These are phyloP conservation scores for Mesorhabditis spiculigera DNA, from an alignment of 2,888 invertebrate genomes.

Conservation along the genomic window DNA sequence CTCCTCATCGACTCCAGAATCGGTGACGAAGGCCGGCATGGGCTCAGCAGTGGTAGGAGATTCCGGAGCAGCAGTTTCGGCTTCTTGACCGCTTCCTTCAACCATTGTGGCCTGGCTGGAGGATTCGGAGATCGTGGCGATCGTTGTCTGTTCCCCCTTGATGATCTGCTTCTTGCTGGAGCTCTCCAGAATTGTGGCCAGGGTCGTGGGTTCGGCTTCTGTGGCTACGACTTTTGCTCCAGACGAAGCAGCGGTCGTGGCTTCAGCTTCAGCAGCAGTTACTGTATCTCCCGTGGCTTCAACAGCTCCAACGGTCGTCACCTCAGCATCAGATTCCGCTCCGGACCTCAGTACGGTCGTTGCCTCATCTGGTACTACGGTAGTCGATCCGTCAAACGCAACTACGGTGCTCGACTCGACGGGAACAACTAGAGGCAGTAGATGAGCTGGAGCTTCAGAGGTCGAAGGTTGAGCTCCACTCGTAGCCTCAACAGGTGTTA, in stretches of 20 bases:
- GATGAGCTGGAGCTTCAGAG: too few species aligned
- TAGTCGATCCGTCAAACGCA: too few species aligned
- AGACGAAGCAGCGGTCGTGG: constrained; percentile 14
- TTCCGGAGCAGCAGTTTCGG: neutral
- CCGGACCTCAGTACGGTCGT: neutral
- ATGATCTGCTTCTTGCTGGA: neutral
- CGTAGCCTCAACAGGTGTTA: neutral
- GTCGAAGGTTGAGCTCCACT: too few species aligned
- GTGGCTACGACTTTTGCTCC: constrained; percentile 16
- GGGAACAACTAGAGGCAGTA: too few species aligned
- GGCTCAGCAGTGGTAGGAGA: neutral
- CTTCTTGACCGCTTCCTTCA: neutral
- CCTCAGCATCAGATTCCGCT: constrained; percentile 8
- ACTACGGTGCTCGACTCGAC: too few species aligned
- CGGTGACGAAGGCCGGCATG: constrained; percentile 8
- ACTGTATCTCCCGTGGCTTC: constrained; percentile 16
- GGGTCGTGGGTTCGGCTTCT: constrained; percentile 13
- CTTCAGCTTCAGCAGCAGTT: constrained; percentile 8
- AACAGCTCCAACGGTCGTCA: constrained; percentile 6
- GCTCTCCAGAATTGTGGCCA: neutral
- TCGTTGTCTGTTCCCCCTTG: neutral
- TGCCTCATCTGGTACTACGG: too few species aligned
- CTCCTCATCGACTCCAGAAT: constrained; percentile 7
- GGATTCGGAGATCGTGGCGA: constrained; percentile 15
- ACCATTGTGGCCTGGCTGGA: neutral